Conservation (phyloP, 2,113 vertebrate genomes). For the Megaceryle maxima region DNA sequence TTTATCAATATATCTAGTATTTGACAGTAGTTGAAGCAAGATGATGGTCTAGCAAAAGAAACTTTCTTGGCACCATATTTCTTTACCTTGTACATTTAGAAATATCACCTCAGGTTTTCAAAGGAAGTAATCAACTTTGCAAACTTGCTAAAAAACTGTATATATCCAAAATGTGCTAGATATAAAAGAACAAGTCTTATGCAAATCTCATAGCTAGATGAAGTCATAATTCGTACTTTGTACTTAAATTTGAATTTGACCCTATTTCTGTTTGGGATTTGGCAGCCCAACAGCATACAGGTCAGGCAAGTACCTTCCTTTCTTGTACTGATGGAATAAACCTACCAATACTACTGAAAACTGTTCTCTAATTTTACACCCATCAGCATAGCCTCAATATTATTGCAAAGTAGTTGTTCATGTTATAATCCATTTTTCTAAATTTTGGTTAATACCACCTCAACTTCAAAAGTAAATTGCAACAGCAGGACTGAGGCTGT, state of each 20-base stretch:
- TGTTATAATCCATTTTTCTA: background rate
- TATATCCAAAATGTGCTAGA: background rate
- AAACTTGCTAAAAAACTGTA: background rate
- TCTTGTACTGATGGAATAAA: background rate
- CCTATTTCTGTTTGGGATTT: background rate
- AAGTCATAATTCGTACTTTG: background rate
- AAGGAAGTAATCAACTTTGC: background rate
- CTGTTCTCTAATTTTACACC: background rate
- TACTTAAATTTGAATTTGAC: background rate
- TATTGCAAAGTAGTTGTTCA: background rate
- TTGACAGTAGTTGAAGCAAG: background rate
- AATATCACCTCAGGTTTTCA: background rate
- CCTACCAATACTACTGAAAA: background rate
- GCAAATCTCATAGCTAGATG: background rate
- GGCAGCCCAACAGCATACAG: background rate
- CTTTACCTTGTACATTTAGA: background rate
- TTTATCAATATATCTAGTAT: background rate
- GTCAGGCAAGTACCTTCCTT: background rate
- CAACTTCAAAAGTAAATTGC: background rate
- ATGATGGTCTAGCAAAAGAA: background rate
- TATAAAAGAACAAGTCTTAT: background rate
- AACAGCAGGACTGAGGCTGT: background rate
- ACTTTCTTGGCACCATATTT: background rate
- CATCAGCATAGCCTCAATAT: background rate
- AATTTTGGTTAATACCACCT: background rate